Percentiles rank a stretch among this genome's conserved stretches.
Evolutionary conservation across 2,888 invertebrate genomes (phyloP).

Genomic region (Pomacea canaliculata): DNA sequence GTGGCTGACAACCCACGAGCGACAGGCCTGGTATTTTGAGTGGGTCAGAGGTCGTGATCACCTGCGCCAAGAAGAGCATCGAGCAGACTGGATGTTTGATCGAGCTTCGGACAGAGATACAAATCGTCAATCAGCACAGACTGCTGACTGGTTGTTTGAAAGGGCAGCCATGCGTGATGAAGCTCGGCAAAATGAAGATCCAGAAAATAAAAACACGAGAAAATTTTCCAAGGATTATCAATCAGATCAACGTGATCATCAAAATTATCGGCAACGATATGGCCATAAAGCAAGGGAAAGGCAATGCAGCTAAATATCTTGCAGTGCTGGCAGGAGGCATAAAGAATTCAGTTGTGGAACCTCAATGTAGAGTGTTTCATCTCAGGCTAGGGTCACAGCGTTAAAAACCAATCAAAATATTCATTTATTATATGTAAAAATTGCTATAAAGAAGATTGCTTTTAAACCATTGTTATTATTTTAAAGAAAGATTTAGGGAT

Average conservation of each 20-base stretch:
- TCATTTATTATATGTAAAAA: too few species aligned
- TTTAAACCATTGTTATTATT: too few species aligned
- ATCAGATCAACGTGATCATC: not conserved
- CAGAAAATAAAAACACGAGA: not conserved
- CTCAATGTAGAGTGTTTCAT: too few species aligned
- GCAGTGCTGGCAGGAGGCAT: too few species aligned
- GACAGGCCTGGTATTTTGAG: conserved; percentile 13
- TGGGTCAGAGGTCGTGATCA: conserved; percentile 16
- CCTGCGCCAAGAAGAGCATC: conserved; percentile 2
- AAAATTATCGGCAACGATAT: conserved; percentile 17
- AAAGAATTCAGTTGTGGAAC: too few species aligned
- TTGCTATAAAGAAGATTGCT: too few species aligned
- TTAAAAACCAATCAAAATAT: too few species aligned
- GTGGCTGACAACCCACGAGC: not conserved
- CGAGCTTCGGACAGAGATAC: conserved; percentile 20
- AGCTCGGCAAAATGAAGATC: not conserved
- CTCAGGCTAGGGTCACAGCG: too few species aligned
- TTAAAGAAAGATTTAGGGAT: too few species aligned
- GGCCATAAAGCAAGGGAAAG: conserved; percentile 24
- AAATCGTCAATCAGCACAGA: conserved; percentile 11
- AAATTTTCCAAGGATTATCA: not conserved
- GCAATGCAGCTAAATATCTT: conserved; percentile 14
- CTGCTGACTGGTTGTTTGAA: conserved; percentile 29
- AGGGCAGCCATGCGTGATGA: conserved; percentile 2
- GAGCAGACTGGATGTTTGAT: conserved; percentile 27